These are phyloP conservation scores for Anolis sagrei DNA, from an alignment of 2,113 vertebrate genomes.

Conservation along the genomic window DNA sequence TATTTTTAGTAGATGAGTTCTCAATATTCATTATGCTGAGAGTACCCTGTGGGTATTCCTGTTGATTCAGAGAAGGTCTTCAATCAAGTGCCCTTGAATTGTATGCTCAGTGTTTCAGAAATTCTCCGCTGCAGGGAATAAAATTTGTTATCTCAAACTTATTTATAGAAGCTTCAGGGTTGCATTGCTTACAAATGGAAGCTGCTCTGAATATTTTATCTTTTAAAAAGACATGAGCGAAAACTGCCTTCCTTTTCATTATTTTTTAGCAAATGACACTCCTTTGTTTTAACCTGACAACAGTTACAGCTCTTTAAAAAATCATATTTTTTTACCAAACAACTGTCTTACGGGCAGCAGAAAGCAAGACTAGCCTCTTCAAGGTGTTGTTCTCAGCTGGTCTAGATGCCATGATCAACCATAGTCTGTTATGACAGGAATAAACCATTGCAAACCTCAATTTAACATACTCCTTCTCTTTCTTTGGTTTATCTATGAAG, in stretches of 20 bases:
- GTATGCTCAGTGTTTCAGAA: constrained; percentile 10
- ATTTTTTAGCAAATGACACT: not conserved
- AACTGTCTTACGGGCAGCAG: not conserved
- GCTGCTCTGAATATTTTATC: constrained; percentile 15
- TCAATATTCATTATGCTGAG: constrained; percentile 29
- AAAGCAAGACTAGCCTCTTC: not conserved
- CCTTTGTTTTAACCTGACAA: not conserved
- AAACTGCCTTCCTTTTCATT: not conserved
- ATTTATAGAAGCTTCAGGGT: constrained; percentile 17
- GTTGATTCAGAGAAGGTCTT: constrained; percentile 21
- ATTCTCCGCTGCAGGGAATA: constrained; percentile 5
- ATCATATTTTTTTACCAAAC: not conserved
- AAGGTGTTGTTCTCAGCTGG: not conserved
- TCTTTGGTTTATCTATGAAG: not conserved
- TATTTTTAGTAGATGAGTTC: constrained; percentile 25
- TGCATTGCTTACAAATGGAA: constrained; percentile 13
- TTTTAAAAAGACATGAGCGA: not conserved
- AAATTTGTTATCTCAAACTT: constrained; percentile 14
- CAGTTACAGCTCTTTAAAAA: not conserved
- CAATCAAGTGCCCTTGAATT: constrained; percentile 17
- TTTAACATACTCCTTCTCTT: not conserved
- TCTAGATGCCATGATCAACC: not conserved
- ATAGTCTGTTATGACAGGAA: too few relatives aligned
- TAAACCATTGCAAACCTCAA: not conserved
- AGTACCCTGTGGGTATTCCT: constrained; percentile 15